A percentile compares a stretch with the other conserved stretches of the same genome.
Evolutionary conservation across 2,888 invertebrate species (phyloP).

Genomic region (Cataglyphis rosenhaueri): DNA sequence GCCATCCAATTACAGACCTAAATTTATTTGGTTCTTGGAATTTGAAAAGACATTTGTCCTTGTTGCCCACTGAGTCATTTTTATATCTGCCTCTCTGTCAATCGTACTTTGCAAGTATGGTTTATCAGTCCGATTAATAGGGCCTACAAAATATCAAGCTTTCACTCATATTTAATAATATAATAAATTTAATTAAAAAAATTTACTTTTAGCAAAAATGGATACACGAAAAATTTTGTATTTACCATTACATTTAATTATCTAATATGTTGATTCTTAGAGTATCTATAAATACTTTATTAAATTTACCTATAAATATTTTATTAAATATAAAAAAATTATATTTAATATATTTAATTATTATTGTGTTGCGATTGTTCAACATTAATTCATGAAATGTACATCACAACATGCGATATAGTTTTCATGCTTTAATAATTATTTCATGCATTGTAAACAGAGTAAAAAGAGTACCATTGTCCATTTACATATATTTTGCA

Average conservation of each 20-base stretch:
- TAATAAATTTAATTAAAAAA: not conserved
- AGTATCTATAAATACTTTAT: not conserved
- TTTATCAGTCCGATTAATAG: slow-evolving; percentile 58
- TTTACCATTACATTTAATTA: slow-evolving; percentile 1
- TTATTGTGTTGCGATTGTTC: not conserved
- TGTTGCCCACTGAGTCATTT: slow-evolving; percentile 72
- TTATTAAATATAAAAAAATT: not conserved
- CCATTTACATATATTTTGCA: not conserved
- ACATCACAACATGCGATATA: slow-evolving; percentile 11
- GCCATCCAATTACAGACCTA: slow-evolving; percentile 6
- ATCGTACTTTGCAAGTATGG: slow-evolving; percentile 65
- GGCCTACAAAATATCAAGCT: slow-evolving; percentile 51
- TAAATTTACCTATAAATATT: not conserved
- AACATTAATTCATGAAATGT: not conserved
- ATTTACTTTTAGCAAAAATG: not conserved
- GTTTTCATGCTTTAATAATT: slow-evolving; percentile 5
- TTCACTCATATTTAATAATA: slow-evolving; percentile 2
- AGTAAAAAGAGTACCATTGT: not conserved
- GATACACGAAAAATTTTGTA: not conserved
- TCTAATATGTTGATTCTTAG: not conserved
- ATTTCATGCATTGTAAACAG: not conserved
- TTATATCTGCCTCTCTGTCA: slow-evolving; percentile 67
- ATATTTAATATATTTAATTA: slow-evolving; percentile 10
- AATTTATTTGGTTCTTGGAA: slow-evolving; percentile 50
- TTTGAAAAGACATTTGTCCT: slow-evolving; percentile 71